Percentiles rank a stretch among this genome's conserved stretches.
phyloP scores from a whole-genome alignment of 2,113 vertebrate genomes.

The Geococcyx californianus region DNA sequence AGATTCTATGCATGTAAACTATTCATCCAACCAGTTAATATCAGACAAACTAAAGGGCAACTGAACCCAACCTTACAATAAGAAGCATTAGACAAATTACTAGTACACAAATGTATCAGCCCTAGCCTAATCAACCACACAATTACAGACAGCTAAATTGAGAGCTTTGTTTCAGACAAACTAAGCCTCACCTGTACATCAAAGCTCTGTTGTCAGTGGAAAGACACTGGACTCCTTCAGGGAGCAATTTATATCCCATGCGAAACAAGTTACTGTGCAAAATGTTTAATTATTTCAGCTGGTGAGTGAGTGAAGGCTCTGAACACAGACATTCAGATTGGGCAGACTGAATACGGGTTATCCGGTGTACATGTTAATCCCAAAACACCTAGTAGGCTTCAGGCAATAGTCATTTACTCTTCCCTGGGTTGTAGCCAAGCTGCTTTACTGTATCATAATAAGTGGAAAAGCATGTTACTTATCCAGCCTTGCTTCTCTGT shows the following conservation, averaged over 20 bases:
- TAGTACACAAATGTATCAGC: neutral
- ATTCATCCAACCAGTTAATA: neutral
- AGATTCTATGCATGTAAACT: neutral
- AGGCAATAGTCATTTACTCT: neutral
- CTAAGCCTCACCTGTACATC: neutral
- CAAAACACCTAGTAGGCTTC: neutral
- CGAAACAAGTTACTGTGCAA: neutral
- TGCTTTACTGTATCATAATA: neutral
- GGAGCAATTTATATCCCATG: neutral
- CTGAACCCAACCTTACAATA: neutral
- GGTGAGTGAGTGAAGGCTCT: neutral
- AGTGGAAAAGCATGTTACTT: neutral
- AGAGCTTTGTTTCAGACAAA: neutral
- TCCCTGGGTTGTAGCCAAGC: neutral
- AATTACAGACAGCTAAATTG: neutral
- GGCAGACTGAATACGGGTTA: neutral
- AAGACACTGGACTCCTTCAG: neutral
- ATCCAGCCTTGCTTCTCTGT: neutral
- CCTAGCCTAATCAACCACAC: neutral
- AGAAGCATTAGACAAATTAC: neutral
- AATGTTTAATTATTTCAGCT: neutral
- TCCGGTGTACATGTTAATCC: neutral
- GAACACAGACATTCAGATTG: neutral
- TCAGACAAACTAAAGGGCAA: neutral
- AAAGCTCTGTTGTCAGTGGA: neutral